These are phyloP conservation scores for Styela clava DNA, from an alignment of 23 tunicate genomes.

Conservation along the genomic window DNA sequence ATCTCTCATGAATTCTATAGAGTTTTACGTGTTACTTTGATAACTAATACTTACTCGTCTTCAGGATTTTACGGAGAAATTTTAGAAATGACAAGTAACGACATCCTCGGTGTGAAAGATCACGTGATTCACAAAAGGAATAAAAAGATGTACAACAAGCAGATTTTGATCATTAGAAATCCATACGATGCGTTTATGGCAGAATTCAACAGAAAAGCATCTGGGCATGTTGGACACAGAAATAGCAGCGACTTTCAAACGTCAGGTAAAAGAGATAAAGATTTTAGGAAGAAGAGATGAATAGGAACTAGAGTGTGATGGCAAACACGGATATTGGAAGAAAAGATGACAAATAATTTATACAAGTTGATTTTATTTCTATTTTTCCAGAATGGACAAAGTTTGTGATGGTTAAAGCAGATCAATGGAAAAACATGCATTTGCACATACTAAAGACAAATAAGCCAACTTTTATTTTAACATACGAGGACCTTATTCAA, in stretches of 20 bases:
- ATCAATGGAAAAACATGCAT: not conserved
- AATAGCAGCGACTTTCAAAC: not conserved
- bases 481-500: not conserved
- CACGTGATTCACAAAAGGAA: conserved; percentile 10
- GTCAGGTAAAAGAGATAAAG: not conserved
- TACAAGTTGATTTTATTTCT: too few relatives aligned
- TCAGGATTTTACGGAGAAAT: conserved; percentile 18
- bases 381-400: conserved; percentile 9
- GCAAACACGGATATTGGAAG: too few relatives aligned
- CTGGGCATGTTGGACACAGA: conserved; percentile 18
- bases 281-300: not conserved
- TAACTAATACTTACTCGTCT: too few relatives aligned
- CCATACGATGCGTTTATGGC: conserved; percentile 43
- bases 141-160: not conserved
- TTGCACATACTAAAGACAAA: not conserved
- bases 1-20: too few relatives aligned
- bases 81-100: not conserved
- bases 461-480: not conserved
- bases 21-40: too few relatives aligned
- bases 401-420: not conserved
- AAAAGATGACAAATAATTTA: too few relatives aligned
- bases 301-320: not conserved
- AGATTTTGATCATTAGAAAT: conserved; percentile 15
- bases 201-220: conserved; percentile 38
- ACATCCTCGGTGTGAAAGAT: conserved; percentile 8